These are phyloP conservation scores for Neosilurus hyrtlii DNA, from an alignment of 2,797 vertebrate genomes.

Conservation along the genomic window DNA sequence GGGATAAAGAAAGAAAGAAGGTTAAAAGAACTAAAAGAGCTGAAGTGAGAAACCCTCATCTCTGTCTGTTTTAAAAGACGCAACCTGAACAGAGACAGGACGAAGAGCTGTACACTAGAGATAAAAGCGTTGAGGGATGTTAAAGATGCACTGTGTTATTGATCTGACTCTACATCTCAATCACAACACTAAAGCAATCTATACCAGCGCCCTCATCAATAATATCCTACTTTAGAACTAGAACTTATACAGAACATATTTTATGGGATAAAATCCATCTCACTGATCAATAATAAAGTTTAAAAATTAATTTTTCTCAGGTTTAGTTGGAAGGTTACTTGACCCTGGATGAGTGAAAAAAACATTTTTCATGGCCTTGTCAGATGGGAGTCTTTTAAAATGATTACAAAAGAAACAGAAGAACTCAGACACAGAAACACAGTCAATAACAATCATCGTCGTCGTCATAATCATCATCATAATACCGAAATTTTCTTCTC, in stretches of 20 bases:
- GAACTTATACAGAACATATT: conserved; percentile 8
- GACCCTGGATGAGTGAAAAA: not conserved
- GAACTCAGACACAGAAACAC: not conserved
- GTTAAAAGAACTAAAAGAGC: not conserved
- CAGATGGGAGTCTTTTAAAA: not conserved
- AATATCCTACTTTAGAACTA: not conserved
- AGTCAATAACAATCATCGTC: not conserved
- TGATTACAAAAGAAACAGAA: not conserved
- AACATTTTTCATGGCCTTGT: not conserved
- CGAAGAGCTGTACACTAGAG: not conserved
- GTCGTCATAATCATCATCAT: not conserved
- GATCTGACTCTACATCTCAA: conserved; percentile 6
- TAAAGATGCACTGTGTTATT: not conserved
- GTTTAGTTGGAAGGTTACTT: not conserved
- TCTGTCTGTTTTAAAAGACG: not conserved
- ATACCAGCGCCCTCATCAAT: conserved; percentile 44
- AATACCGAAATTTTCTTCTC: not conserved
- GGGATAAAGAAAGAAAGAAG: not conserved
- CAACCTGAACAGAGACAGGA: not conserved
- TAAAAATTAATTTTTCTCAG: not conserved
- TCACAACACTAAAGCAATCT: conserved; percentile 38
- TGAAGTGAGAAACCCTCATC: not conserved
- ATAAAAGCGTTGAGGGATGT: conserved; percentile 1
- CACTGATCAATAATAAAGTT: not conserved
- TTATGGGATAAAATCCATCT: conserved; percentile 15